Base-by-base conservation (phyloP, 1,140 invertebrate genomes). In the Fopius arisanus region DNA sequence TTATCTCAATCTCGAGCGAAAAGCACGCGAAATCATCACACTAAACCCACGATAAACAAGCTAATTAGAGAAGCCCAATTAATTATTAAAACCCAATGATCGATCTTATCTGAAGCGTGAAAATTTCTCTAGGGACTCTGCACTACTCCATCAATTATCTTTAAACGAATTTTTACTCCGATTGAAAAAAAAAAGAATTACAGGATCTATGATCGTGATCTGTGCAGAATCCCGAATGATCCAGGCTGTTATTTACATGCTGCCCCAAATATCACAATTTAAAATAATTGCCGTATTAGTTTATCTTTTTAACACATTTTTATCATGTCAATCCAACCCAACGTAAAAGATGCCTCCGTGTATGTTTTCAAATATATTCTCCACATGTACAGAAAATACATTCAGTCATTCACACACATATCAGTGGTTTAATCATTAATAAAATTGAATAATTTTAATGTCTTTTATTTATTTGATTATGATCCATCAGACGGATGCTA, bases 211-310 rank as follows among this genome's bases (percentile, higher is more conserved):
- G 4, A 33, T 33, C 31, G 9, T 5, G 12, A 1, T 37, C 33
- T 78, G 68, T 77, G 79, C 78, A 79, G 75, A 83, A 77, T 84
- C 77, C 78, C 77, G 69, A 41, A 78, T 69, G 75, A 73, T 79
- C 75, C 77, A 80, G 77, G 81, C 81, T 77, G 72, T 86, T 86
- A 87, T 87, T 84, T 86, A 87, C 86, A 87, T 87, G 86, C 86
- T 83, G 77, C 77, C 83, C 84, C 80, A 85, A 80, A 82, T 78
- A 19, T 59, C 71, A 54, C 7, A 65, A 48, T 26, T 12, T 28
- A 26, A 51, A n/a, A 65, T 40, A 21, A 59, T 41, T 72, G 59
- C 59, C 41, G 78, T 80, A 81, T 84, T 84, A 82, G 77, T 83
- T 67, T 48, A 37, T 3, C 1, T n/a, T 62, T 72, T 70, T 54